Percentiles rank a stretch among this genome's conserved stretches.
Conservation (phyloP, 2,888 invertebrate species). For the Melipona bicolor region DNA sequence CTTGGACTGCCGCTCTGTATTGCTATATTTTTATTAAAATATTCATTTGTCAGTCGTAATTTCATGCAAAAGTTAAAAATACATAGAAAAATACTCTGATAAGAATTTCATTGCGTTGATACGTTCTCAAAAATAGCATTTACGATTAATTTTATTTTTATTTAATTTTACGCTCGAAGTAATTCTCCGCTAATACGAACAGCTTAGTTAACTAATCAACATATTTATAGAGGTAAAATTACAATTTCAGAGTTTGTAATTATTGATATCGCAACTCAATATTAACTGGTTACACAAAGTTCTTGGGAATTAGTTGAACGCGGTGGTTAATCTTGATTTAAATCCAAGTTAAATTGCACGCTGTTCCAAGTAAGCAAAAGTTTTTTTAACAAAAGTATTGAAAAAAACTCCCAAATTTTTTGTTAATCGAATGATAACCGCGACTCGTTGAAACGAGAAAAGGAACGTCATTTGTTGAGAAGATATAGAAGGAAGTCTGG, state of each 20-base stretch:
- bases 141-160: background rate
- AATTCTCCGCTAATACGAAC: background rate
- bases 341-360: too few relatives aligned
- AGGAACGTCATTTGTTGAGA: too few relatives aligned
- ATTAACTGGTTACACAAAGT: background rate
- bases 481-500: too few relatives aligned
- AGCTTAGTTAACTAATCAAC: background rate
- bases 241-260: background rate
- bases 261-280: background rate
- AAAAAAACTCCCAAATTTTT: too few relatives aligned
- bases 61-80: background rate
- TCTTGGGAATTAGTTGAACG: background rate
- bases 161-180: background rate
- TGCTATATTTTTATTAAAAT: background rate
- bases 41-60: background rate
- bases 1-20: background rate
- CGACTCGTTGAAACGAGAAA: too few relatives aligned
- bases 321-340: background rate
- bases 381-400: too few relatives aligned
- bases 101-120: too few relatives aligned
- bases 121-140: too few relatives aligned
- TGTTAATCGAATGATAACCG: too few relatives aligned
- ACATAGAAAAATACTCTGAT: too few relatives aligned
- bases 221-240: constrained; percentile 5
- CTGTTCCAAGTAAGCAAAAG: too few relatives aligned